Base-by-base conservation (phyloP, 2,888 invertebrate species). In the Tillus elongatus region DNA sequence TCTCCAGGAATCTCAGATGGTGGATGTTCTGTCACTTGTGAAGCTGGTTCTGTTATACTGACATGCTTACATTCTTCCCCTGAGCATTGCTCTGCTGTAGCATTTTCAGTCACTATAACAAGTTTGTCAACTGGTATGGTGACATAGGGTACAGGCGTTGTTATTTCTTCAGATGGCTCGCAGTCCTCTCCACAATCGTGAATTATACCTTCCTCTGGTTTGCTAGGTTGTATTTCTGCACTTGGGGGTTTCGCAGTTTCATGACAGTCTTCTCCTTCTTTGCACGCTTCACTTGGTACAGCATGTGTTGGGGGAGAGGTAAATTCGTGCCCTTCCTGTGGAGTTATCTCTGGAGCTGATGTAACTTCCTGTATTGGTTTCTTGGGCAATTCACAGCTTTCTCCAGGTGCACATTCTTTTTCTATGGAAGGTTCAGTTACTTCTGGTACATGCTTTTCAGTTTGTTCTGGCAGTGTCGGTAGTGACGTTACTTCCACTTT, bases 41-140 rank as follows among this genome's bases (percentile, higher is more conserved):
- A n/a, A 6, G 6, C 6, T 19, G 6, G 6, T 19, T 19, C 24
- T 19, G 24, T 6, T 19, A 8, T 19, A 19, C 6, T 19, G 6
- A 19, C 24, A 19, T 19, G n/a, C n/a, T n/a, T n/a, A 19, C 24
- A 19, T 19, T 19, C 24, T n/a, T 19, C 24, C 24, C 24, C 24
- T 19, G 6, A 6, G 24, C 24, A 19, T 19, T 6, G n/a, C n/a
- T 19, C 24, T n/a, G n/a, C n/a, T n/a, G n/a, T n/a, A n/a, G n/a
- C n/a, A n/a, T n/a, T n/a, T n/a, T n/a, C n/a, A n/a, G n/a, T n/a
- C n/a, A n/a, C n/a, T n/a, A n/a, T n/a, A n/a, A n/a, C n/a, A n/a
- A n/a, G n/a, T n/a, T n/a, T n/a, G n/a, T n/a, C n/a, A n/a, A n/a
- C n/a, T n/a, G n/a, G n/a, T n/a, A n/a, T n/a, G n/a, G n/a, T n/a